A percentile compares a stretch with the other conserved stretches of the same genome.
Conservation (phyloP, 2,113 vertebrate genomes). For the Herpetotheres cachinnans region DNA sequence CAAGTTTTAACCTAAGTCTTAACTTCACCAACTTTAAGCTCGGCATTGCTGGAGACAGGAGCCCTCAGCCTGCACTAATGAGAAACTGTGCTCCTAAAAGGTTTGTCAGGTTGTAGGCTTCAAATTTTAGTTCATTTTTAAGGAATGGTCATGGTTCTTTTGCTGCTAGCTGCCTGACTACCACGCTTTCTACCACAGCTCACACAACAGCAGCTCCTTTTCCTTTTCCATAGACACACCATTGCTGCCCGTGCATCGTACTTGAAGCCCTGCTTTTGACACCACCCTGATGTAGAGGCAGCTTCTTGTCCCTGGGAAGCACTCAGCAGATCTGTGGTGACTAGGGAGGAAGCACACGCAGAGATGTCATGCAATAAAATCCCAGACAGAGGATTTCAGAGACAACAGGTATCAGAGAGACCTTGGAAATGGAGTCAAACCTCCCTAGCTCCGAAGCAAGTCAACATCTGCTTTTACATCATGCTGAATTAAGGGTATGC, state of each 20-base stretch:
- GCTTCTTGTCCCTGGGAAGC: not conserved
- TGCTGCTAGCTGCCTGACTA: not conserved
- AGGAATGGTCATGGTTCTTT: not conserved
- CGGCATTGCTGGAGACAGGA: not conserved
- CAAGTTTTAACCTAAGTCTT: not conserved
- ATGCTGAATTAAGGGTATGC: not conserved
- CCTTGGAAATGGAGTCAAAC: not conserved
- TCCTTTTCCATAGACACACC: not conserved
- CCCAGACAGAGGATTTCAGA: not conserved
- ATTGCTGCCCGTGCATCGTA: rapidly evolving
- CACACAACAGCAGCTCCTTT: not conserved
- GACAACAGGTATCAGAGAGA: not conserved
- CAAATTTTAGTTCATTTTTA: not conserved
- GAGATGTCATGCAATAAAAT: not conserved
- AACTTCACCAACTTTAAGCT: not conserved
- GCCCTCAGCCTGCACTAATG: not conserved
- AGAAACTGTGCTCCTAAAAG: not conserved
- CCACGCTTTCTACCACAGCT: not conserved
- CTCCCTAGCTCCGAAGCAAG: not conserved
- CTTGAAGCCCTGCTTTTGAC: not conserved
- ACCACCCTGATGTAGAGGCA: not conserved
- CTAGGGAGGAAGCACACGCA: not conserved
- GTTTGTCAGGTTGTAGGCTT: not conserved
- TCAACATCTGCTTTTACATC: too few relatives aligned
- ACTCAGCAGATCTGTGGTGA: not conserved